These are phyloP conservation scores for Pygocentrus nattereri DNA, from an alignment of 2,797 vertebrate genomes.

Conservation along the genomic window DNA sequence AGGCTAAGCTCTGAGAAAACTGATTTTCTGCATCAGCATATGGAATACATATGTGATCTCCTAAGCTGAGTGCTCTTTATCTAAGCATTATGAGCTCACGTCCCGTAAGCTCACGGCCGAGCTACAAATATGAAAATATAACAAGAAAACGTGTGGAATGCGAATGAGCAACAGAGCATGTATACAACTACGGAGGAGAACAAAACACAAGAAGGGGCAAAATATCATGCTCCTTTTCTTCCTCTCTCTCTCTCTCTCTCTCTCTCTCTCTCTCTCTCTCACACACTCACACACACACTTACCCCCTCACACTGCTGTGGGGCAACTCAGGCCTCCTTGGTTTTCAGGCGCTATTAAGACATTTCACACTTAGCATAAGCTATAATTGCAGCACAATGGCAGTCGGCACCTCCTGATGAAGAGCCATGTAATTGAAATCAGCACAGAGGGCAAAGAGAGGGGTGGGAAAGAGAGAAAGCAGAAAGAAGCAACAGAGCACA, in stretches of 20 bases:
- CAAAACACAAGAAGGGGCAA: constrained; percentile 21
- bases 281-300: background rate
- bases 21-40: background rate
- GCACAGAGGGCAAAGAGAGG: constrained; percentile 32
- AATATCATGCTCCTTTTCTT: background rate
- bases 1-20: background rate
- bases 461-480: constrained; percentile 30
- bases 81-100: constrained; percentile 14
- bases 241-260: constrained; percentile 27
- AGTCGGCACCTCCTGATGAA: constrained; percentile 20
- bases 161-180: constrained; percentile 19
- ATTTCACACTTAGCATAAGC: constrained; percentile 10
- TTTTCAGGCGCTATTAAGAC: constrained; percentile 22
- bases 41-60: constrained; percentile 18
- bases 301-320: background rate
- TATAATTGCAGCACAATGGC: constrained; percentile 17
- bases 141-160: constrained; percentile 15
- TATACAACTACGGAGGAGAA: constrained; percentile 9
- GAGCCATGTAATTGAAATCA: constrained; percentile 22
- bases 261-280: background rate
- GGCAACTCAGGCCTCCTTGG: background rate
- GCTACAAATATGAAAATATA: constrained; percentile 28
- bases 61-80: background rate
- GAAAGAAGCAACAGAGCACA: background rate
- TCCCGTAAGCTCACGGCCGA: constrained; percentile 29